These are phyloP conservation scores for Lamproptera curius DNA, from an alignment of 2,888 invertebrate genomes.

Conservation along the genomic window DNA sequence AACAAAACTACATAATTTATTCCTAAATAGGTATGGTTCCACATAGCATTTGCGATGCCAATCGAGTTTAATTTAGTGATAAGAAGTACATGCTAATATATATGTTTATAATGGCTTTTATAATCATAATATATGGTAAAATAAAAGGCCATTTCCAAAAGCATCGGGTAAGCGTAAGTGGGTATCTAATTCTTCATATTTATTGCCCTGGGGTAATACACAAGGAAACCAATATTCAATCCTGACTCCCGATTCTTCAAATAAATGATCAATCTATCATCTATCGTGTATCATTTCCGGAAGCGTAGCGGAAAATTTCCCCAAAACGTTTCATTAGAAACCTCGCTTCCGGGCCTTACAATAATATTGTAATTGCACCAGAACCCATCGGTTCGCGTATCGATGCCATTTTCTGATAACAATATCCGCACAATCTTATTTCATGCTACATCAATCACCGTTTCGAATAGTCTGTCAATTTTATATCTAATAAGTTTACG, in stretches of 20 bases:
- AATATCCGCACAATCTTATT: constrained; percentile 6
- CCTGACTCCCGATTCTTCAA: constrained; percentile 13
- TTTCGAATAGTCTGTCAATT: background rate
- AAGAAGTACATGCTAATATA: no score
- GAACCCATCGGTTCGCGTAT: background rate
- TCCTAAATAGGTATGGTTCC: no score
- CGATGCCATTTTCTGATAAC: constrained; percentile 6
- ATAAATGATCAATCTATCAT: constrained; percentile 15
- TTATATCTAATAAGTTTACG: background rate
- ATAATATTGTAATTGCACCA: background rate
- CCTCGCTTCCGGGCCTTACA: background rate
- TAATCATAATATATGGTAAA: no score
- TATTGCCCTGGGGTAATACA: no score
- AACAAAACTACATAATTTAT: no score
- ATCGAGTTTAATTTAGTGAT: no score
- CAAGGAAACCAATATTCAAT: no score
- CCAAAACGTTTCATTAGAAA: constrained; percentile 16
- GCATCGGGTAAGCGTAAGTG: no score
- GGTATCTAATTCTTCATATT: no score
- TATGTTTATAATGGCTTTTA: no score
- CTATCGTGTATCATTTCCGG: constrained; percentile 1
- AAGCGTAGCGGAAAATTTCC: background rate
- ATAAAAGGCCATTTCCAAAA: no score
- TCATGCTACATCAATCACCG: constrained; percentile 1
- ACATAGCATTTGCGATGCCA: no score